Evolutionary conservation across 2,888 invertebrate species (phyloP).

Genomic region (Eretmocerus hayati): DNA sequence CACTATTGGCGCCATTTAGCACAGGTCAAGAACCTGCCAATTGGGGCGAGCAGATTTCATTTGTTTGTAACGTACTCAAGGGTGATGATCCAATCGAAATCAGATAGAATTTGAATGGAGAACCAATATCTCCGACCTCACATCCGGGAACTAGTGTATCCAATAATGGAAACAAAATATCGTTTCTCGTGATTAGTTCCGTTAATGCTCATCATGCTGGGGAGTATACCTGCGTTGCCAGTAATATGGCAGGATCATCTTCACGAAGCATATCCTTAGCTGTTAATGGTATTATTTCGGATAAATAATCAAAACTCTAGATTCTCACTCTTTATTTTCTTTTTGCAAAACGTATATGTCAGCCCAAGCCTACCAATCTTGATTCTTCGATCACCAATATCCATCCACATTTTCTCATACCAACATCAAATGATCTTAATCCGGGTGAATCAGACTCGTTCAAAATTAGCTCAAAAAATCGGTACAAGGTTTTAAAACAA

Average conservation of each 20-base stretch:
- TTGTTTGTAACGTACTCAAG: constrained; percentile 63
- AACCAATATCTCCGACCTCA: constrained; percentile 42
- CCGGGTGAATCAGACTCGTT: neutral
- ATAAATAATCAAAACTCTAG: neutral
- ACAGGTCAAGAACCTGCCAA: constrained; percentile 65
- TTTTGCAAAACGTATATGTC: neutral
- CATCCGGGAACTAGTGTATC: constrained; percentile 47
- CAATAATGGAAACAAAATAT: constrained; percentile 50
- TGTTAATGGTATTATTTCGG: constrained; percentile 46
- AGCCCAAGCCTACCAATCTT: constrained; percentile 8
- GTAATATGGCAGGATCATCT: constrained; percentile 49
- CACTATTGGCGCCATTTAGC: constrained; percentile 64
- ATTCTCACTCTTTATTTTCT: neutral
- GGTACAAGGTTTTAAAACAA: too few species aligned
- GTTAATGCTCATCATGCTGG: constrained; percentile 52
- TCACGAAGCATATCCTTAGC: constrained; percentile 48
- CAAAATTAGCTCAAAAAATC: neutral
- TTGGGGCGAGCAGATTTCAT: constrained; percentile 63
- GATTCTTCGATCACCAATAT: constrained; percentile 1
- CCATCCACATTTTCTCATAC: too few species aligned
- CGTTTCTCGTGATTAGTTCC: constrained; percentile 52
- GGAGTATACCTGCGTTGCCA: constrained; percentile 52
- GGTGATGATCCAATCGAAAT: constrained; percentile 71
- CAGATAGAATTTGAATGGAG: constrained; percentile 67
- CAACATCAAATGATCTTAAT: too few species aligned